Percentiles rank a stretch among this genome's conserved stretches.
These are phyloP conservation scores for Melanostoma scalare DNA, from an alignment of 2,888 invertebrate genomes.

Conservation along the genomic window DNA sequence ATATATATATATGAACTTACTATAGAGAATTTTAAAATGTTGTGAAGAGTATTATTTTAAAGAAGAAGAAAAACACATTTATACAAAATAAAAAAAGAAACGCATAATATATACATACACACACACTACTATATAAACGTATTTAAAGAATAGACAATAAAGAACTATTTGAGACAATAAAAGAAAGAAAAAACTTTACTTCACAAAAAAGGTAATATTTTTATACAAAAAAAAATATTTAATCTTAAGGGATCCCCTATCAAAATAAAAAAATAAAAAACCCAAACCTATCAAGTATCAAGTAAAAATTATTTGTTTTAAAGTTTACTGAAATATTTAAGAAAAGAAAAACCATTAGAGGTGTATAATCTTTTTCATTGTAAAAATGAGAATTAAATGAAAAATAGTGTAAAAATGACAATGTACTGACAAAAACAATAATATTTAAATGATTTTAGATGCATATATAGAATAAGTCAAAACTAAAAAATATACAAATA, in stretches of 20 bases:
- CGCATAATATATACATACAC: conserved; percentile 35
- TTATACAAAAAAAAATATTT: conserved; percentile 54
- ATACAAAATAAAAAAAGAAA: conserved; percentile 58
- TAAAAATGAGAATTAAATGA: conserved; percentile 31
- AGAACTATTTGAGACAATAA: conserved; percentile 55
- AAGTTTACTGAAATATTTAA: neutral
- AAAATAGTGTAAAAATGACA: conserved; percentile 46
- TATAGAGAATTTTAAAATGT: conserved; percentile 67
- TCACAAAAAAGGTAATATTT: conserved; percentile 61
- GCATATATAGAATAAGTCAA: conserved; percentile 45
- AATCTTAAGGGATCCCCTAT: conserved; percentile 25
- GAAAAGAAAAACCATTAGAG: neutral
- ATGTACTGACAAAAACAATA: conserved; percentile 62
- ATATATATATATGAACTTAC: conserved; percentile 51
- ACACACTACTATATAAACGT: conserved; percentile 50
- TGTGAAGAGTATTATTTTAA: conserved; percentile 34
- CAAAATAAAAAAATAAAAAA: conserved; percentile 23
- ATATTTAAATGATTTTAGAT: conserved; percentile 57
- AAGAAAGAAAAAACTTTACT: conserved; percentile 41
- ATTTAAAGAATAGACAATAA: conserved; percentile 33
- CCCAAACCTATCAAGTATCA: conserved; percentile 38
- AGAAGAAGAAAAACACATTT: conserved; percentile 49
- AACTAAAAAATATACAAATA: conserved; percentile 56
- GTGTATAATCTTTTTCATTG: conserved; percentile 20
- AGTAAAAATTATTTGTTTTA: conserved; percentile 43